Percentiles rank a stretch among this genome's conserved stretches.
phyloP scores from a whole-genome alignment of 1,140 invertebrate species.

The Heliconius hewitsoni region DNA sequence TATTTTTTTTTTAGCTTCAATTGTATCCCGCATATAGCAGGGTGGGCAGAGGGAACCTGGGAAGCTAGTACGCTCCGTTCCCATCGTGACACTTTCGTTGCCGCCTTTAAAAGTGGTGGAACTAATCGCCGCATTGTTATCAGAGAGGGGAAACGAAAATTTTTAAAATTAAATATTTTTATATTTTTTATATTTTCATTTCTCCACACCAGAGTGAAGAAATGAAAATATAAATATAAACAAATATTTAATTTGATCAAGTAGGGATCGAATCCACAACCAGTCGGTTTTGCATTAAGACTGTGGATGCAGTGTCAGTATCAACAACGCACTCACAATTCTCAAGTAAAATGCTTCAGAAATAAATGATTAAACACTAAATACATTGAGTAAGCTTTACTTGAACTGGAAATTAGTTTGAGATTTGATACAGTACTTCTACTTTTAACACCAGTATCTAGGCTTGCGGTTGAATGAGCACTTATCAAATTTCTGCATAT shows the following conservation, averaged over 20 bases:
- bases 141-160: neutral
- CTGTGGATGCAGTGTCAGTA: no score
- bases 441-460: neutral
- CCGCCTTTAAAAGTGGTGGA: neutral
- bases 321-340: no score
- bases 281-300: no score
- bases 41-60: neutral
- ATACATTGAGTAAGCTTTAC: slow-evolving; percentile 2
- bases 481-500: neutral
- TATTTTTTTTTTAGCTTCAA: neutral
- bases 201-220: no score
- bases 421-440: neutral
- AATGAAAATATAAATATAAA: no score
- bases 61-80: neutral
- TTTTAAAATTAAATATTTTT: neutral
- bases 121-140: neutral
- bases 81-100: neutral
- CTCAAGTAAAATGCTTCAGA: neutral
- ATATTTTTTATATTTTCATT: no score
- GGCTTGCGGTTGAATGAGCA: neutral
- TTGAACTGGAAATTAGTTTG: neutral
- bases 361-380: neutral
- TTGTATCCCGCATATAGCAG: neutral
- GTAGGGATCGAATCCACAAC: no score
- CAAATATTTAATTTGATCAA: no score